Base-by-base conservation (phyloP, 2,888 invertebrate genomes). In the Gastracanthus pulcherrimus region DNA sequence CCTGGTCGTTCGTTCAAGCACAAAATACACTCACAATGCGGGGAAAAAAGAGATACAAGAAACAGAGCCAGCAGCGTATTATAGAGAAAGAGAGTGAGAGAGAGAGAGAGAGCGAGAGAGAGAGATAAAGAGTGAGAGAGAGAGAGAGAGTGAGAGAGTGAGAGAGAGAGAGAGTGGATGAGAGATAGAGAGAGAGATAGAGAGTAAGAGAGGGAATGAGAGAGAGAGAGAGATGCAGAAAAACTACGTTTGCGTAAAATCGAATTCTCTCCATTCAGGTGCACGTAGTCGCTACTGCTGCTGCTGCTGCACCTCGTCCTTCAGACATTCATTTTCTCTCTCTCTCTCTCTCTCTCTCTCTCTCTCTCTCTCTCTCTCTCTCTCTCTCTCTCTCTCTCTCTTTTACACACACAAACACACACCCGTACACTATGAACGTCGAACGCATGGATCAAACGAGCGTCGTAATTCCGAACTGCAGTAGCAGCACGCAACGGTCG, bases 381-480 rank as follows among this genome's bases (percentile, higher is more conserved):
- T 45, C 41, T 34, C 38, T 29, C 64, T 76, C 19, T 58, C 60
- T 76, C 29, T 38, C 60, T 62, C 41, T 34, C 60, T 29, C 55
- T 45, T 58, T 38, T 26, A 38, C 48, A 26, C 55, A 55, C 79
- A 38, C 41, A n/a, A n/a, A n/a, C 58, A 13, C 38, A 75, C 45
- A 58, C 31, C 26, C 36, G 29, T 41, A 38, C n/a, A 60, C 45
- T 36, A 29, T 45, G 41, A n/a, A n/a, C n/a, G n/a, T 34, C 48
- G 31, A 74, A 69, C 41, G 45, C 19, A 34, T 48, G 60, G 62
- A 67, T 62, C 78, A 78, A 71, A 78, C 64, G 64, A 71, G 71
- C 78, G 51, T 16, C 19, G 71, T 77, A 70, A 70, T 77, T 70
- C 23, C 48, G 72, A 45, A 60, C 48, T 11, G 51, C 51, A 48